Evolutionary conservation across 2,113 vertebrate species (phyloP), one percentile per base, ranked within the genome.

Genomic region (Ancistrus triradiatus): DNA sequence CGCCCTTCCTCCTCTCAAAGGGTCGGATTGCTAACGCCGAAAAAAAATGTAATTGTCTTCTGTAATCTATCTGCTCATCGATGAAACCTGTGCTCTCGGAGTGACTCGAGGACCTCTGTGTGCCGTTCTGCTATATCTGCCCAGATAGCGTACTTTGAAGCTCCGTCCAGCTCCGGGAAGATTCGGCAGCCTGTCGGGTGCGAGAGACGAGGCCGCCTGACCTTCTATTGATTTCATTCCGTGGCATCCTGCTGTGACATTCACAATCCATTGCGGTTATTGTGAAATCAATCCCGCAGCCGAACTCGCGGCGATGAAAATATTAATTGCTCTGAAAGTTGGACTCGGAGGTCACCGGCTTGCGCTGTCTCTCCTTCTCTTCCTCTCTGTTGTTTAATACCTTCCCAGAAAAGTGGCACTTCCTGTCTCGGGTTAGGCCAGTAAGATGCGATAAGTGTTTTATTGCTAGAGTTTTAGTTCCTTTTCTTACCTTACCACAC

Each of bases 221-320:
- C 85, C 86, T 85, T 74, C 72, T 80, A 89, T 88, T 74, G 86
- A 89, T 88, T 84, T 75, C 47, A 8, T 80, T 83, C 77, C 46
- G 44, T 74, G 76, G 80, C 82, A 85, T 86, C 83, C 80, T 74
- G 75, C 80, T 44, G 80, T 89, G 87, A 89, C 87, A 89, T 89
- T 89, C 85, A 85, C 81, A 83, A 83, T 82, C 77, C 57, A 70
- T 17, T 28, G 59, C 76, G 71, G 81, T 79, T 83, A 83, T 84
- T 78, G 60, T 25, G 55, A 65, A 87, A 89, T 89, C 87, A 81
- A 87, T 88, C 69, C 64, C 69, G 63, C 70, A 76, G 78, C 78
- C 78, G 78, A 81, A 84, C 82, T 84, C 81, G 83, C 76, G 59
- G 77, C 76, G 60, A 68, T 76, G 77, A 78, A 81, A 80, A 78